Evolutionary conservation across 92 coral and sea anemone species (phyloP), one percentile per base, ranked within the genome.

Genomic region (Zoanthus sansibaricus): DNA sequence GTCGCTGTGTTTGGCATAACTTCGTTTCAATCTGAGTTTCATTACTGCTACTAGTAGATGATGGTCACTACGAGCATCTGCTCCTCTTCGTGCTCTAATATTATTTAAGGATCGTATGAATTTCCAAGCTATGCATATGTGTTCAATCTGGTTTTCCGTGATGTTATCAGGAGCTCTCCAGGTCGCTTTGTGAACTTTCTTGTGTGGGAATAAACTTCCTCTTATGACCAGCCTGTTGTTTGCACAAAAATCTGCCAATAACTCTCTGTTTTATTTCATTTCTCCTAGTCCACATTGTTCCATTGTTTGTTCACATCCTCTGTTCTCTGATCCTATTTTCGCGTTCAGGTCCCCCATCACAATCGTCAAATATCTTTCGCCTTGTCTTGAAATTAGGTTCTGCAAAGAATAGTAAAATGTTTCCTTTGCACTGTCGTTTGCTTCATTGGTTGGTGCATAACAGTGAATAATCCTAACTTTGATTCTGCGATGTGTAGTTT

Each of bases 331-430:
- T 20, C 76, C 77, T 61, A 62, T 71, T 25, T 62, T 61, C 18
- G 86, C 76, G 62, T 82, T 82, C 25, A 59, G 70, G 42, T 82
- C 86, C 31, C 86, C 86, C 67, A 82, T 55, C 46, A 62, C 56
- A 70, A 62, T 33, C 46, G 21, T 62, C 18, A 17, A 16, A 0
- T 61, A 58, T 45, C 31, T 66, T 45, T 64, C 76, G 72, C 51
- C 20, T 59, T 47, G 58, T 64, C 52, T 82, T 62, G n/a, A 44
- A 42, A 66, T 33, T 18, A 82, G 55, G 31, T 16, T 44, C 13
- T 62, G 70, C 16, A 76, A 51, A 13, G 59, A 25, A 47, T 62
- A 66, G 49, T 82, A 82, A 42, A 82, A 82, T 45, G 21, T 21
- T 33, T 62, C 86, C 18, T 59, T 62, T 5, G 54, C 32, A 13